These are phyloP conservation scores for Mesochorus sp. DNA, from an alignment of 2,888 invertebrate genomes.

Conservation along the genomic window DNA sequence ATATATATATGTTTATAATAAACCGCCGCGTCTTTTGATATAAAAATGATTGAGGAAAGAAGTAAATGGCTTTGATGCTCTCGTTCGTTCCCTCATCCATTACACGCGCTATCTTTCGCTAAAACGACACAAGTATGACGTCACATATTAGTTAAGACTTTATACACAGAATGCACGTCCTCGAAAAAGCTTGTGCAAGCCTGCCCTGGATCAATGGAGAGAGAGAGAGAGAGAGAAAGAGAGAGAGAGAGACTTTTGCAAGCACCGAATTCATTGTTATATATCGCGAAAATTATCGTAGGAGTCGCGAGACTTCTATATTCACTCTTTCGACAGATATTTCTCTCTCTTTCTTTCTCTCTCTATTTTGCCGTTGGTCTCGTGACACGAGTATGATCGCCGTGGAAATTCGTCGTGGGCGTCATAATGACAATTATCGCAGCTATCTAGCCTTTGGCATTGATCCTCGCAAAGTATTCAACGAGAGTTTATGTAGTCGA, in stretches of 20 bases:
- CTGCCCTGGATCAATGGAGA: conserved; percentile 18
- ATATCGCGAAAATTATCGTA: conserved; percentile 68
- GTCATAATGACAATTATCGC: conserved; percentile 76
- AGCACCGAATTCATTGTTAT: conserved; percentile 23
- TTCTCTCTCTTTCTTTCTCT: conserved; percentile 61
- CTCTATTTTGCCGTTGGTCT: background rate
- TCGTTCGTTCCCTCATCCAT: background rate
- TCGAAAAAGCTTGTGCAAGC: conserved; percentile 62
- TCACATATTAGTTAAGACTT: conserved; percentile 65
- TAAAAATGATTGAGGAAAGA: no score
- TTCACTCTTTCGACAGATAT: conserved; percentile 70
- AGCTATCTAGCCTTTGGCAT: conserved; percentile 75
- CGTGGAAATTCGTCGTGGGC: conserved; percentile 78
- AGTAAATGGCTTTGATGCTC: no score
- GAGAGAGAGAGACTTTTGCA: conserved; percentile 51
- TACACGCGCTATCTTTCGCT: conserved; percentile 34
- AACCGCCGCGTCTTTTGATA: no score
- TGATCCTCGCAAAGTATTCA: conserved; percentile 73
- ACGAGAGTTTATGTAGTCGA: conserved; percentile 54
- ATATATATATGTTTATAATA: no score
- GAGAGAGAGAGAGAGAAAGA: no score
- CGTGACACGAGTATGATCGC: conserved; percentile 65
- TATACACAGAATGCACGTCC: conserved; percentile 37
- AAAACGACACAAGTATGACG: conserved; percentile 64
- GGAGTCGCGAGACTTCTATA: conserved; percentile 55